phyloP scores from a whole-genome alignment of 2,888 invertebrate species.

The Phyllotreta striolata region DNA sequence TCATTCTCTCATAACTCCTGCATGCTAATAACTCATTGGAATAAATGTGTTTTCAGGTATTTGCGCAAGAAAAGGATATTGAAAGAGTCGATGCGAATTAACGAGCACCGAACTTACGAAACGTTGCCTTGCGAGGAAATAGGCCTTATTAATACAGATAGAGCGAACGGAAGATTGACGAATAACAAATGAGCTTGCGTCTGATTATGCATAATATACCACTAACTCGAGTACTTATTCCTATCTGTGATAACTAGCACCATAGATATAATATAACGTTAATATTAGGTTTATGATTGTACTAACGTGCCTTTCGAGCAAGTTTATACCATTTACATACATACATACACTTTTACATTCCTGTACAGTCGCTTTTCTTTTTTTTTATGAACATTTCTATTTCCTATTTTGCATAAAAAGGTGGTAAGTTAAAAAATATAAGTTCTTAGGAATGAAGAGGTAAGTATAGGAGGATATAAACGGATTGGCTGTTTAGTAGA shows the following conservation, averaged over 20 bases:
- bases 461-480: no score
- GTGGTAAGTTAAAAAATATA: no score
- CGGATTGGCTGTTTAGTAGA: no score
- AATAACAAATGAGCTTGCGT: slow-evolving; percentile 10
- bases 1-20: background rate
- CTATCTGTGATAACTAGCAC: slow-evolving; percentile 38
- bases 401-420: no score
- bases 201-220: background rate
- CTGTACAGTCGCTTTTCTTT: no score
- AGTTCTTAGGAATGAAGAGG: no score
- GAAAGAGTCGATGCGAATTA: slow-evolving; percentile 35
- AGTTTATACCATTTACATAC: slow-evolving; percentile 2
- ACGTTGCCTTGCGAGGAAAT: slow-evolving; percentile 56
- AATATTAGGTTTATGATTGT: background rate
- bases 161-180: slow-evolving; percentile 5
- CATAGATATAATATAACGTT: slow-evolving; percentile 1
- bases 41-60: slow-evolving; percentile 42
- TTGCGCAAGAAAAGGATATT: slow-evolving; percentile 43
- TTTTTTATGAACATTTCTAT: no score
- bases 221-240: slow-evolving; percentile 35
- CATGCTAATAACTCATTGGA: background rate
- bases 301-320: slow-evolving; percentile 2
- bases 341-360: background rate
- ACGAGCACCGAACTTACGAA: slow-evolving; percentile 53
- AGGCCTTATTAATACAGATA: background rate